Evolutionary conservation across 2,113 vertebrate species (phyloP), one percentile per base, ranked within the genome.

Genomic region (Meles meles): DNA sequence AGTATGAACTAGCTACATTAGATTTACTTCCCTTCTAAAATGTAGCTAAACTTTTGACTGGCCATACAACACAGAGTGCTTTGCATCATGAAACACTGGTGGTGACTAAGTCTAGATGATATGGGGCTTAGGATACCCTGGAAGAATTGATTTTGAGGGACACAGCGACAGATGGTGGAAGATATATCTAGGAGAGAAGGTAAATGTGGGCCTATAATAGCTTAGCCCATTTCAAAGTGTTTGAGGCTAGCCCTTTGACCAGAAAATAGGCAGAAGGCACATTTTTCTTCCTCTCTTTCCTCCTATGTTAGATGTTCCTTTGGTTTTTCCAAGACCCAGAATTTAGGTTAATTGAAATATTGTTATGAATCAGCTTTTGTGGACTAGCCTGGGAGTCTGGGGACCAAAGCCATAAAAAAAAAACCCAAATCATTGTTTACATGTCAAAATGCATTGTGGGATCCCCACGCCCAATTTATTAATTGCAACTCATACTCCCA

Each of bases 21-120:
- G 37, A 93, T 81, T 96, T 96, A 85, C 25, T 96, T 87, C 74
- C 65, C 57, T 88, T 82, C 83, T 86, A 65, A 92, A 93, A 82
- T 72, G 55, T 52, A 89, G 82, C 39, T 37, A 27, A 63, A 55
- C 34, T 81, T 93, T 88, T 85, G 61, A 88, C 88, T 94, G 42
- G 42, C 31, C 14, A 15, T 52, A 81, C 12, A 8, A 23, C 1
- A 27, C 2, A 63, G 23, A 44, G 2, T 47, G 63, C 81, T 95
- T 95, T 96, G 52, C 39, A 90, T 63, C 18, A 79, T 49, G 37
- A 80, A 88, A 76, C 23, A 91, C 42, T 77, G 23, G 10, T 47
- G 2, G 20, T 86, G 55, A 71, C 13, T 57, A 82, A 61, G 25
- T 59, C 52, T 85, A 72, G 7, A 18, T 17, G 29, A 4, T 61